Evolutionary conservation across 1,140 invertebrate genomes (phyloP).

Genomic region (Nixonia krombeini): DNA sequence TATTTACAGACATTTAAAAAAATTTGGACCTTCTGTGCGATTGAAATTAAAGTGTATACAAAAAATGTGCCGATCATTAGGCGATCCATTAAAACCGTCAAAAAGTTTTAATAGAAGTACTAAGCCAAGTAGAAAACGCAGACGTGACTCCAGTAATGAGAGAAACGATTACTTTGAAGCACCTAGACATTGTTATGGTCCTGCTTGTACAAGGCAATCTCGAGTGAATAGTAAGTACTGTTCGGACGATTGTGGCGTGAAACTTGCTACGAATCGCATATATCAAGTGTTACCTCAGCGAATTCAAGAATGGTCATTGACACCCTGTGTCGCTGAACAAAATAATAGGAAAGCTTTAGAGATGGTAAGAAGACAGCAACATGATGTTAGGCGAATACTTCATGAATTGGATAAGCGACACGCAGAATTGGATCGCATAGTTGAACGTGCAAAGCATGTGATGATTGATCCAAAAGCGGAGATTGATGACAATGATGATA

Average conservation of each 20-base stretch:
- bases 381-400: constrained; percentile 81
- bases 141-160: constrained; percentile 73
- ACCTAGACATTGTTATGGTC: constrained; percentile 91
- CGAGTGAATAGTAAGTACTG: constrained; percentile 94
- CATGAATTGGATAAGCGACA: constrained; percentile 84
- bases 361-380: constrained; percentile 83
- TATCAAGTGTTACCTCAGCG: constrained; percentile 90
- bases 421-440: constrained; percentile 84
- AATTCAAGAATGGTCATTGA: constrained; percentile 96
- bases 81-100: constrained; percentile 63
- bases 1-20: constrained; percentile 80
- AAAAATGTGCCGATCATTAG: constrained; percentile 66
- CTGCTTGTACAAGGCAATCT: constrained; percentile 85
- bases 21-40: constrained; percentile 81
- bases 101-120: constrained; percentile 62
- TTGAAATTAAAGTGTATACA: constrained; percentile 80
- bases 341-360: constrained; percentile 88
- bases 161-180: constrained; percentile 69
- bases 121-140: constrained; percentile 64
- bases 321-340: constrained; percentile 89
- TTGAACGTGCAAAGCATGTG: constrained; percentile 82
- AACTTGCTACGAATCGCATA: constrained; percentile 88
- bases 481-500: constrained; percentile 81
- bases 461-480: constrained; percentile 77
- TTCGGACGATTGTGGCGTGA: constrained; percentile 92